Evolutionary conservation across 2,888 invertebrate genomes (phyloP), one percentile per base, ranked within the genome.

Genomic region (Ariolimax columbianus): DNA sequence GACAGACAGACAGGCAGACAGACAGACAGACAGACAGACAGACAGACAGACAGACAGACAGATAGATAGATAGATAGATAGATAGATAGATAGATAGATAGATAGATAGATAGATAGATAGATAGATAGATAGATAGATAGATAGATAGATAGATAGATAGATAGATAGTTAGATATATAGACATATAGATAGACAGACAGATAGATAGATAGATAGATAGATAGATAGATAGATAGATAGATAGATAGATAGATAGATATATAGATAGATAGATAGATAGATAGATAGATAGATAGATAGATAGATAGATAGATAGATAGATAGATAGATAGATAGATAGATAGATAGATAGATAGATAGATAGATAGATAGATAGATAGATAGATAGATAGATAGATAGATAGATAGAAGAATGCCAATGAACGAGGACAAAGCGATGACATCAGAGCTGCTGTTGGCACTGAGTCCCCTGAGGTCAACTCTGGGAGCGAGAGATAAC

Each of bases 281-380:
- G 77, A 77, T 77, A 47, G 77, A 77, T 36, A 55, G 36, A 23
- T 51, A 36, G 51, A 77, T 33, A 59, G 36, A 63, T 26, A 78
- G 59, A 33, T 26, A 36, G 63, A 78, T 36, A 36, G 63, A 55
- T 38, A 38, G 63, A 36, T 23, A 63, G 59, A 63, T 23, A 78
- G 36, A 63, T 55, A 38, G 36, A 78, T 26, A 77, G 33, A 33
- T 51, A 55, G 77, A 30, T 30, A 55, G 59, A 55, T 30, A 51
- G 77, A 47, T 47, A 63, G 1, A 63, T 63, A n/a, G 2, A 63
- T n/a, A 63, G 26, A 63, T 63, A 63, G 1, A 63, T 63, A 63
- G 7, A 33, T 33, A 9, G 33, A 36, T 33, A 1, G 33, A 68
- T 36, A 47, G 14, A 80, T n/a, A 70, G 23, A 43, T 9, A 66